These are phyloP conservation scores for Cinclus mexicanus DNA, from an alignment of 2,113 vertebrate genomes.

Conservation along the genomic window DNA sequence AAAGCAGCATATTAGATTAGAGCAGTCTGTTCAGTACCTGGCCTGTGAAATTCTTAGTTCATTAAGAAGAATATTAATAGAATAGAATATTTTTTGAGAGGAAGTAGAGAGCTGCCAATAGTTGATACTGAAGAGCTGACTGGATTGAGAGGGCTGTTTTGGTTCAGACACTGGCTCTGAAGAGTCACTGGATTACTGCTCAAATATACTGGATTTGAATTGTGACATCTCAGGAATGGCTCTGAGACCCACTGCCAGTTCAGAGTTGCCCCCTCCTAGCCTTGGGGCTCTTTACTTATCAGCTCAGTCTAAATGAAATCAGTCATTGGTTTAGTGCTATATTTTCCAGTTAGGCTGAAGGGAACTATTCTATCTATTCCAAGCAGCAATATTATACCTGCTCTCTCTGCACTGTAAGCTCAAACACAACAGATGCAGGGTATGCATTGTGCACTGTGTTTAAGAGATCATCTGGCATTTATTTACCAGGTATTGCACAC, in stretches of 20 bases:
- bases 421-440: background rate
- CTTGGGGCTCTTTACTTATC: background rate
- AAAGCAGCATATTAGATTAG: background rate
- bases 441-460: background rate
- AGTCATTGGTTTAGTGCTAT: background rate
- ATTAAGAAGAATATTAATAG: background rate
- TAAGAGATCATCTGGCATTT: background rate
- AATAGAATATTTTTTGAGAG: background rate
- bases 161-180: background rate
- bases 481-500: background rate
- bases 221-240: background rate
- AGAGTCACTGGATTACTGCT: background rate
- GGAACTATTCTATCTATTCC: background rate
- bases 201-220: background rate
- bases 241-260: background rate
- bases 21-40: background rate
- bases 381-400: slow-evolving; percentile 5
- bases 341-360: background rate
- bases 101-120: background rate
- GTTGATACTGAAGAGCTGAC: background rate
- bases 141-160: background rate
- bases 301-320: background rate
- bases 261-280: background rate
- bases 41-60: background rate
- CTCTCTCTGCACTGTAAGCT: background rate